Base-by-base conservation (phyloP, 1,140 invertebrate genomes). In the Stegodyphus mimosarum region DNA sequence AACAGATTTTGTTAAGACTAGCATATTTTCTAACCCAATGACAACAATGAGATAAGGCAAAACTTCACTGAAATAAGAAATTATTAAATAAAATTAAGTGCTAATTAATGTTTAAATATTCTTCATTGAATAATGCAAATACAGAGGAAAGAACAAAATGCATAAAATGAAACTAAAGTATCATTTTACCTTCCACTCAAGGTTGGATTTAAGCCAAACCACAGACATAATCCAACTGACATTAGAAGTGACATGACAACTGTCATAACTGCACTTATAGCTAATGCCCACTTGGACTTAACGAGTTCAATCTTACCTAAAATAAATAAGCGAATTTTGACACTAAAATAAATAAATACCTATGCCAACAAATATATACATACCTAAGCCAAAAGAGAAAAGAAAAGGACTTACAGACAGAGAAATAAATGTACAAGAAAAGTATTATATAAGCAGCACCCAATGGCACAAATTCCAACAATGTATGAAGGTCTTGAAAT, bases 41-140 rank as follows among this genome's bases (percentile, higher is more conserved):
- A 99, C 93, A 64, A 99, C 95, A 0, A 98, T 95, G 69, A 99
- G 90, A 91, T 99, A 99, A 0, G 98, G 98, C 89, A 98, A 98
- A 67, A 99, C 94, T 88, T 93, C 92, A 87, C 91, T 91, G 55
- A 9, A 60, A 60, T 60, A 60, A 60, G 55, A 15, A 60, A 60
- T 10, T 10, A 60, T 10, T 10, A 15, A 60, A 2, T 15, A 60
- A 60, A 10, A 60, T 60, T 60, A 60, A 60, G n/a, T n/a, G n/a
- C n/a, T n/a, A n/a, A 33, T 1, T 33, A 33, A 60, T 10, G 15
- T 5, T 60, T 60, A 10, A 10, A 5, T 60, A 15, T 60, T 60
- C 55, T 60, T 60, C 33, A 33, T 33, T 33, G 33, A 33, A 33
- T 33, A 33, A 33, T 33, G 33, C 33, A 33, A 33, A 33, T 33